These are phyloP conservation scores for Chiloscyllium plagiosum DNA, from an alignment of 2,113 vertebrate genomes.

Conservation along the genomic window DNA sequence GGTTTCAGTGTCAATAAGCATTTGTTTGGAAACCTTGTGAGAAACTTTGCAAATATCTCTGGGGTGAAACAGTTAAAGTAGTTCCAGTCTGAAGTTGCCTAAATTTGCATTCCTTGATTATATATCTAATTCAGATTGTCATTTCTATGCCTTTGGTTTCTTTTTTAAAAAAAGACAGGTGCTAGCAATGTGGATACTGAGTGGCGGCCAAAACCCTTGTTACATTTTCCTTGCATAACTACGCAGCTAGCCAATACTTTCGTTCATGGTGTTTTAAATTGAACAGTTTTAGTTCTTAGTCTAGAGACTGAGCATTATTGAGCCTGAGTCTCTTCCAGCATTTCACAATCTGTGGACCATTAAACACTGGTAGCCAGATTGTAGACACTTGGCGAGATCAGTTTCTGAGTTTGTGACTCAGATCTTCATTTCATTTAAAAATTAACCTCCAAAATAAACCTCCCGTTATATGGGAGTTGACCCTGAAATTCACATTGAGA, in stretches of 20 bases:
- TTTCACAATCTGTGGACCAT: neutral
- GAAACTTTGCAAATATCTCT: neutral
- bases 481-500: neutral
- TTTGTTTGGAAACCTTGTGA: neutral
- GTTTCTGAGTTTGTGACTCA: neutral
- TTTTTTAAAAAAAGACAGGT: neutral
- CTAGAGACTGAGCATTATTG: neutral
- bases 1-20: neutral
- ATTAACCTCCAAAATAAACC: neutral
- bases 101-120: neutral
- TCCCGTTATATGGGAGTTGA: neutral
- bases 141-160: neutral
- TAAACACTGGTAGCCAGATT: neutral
- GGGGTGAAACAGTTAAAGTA: neutral
- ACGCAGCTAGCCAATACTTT: neutral
- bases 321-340: neutral
- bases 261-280: neutral
- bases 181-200: neutral
- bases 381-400: neutral
- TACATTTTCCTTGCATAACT: neutral
- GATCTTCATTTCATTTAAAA: neutral
- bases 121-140: neutral
- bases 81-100: neutral
- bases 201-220: neutral
- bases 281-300: neutral